phyloP scores from a whole-genome alignment of 2,113 vertebrate species.

The Acanthisitta chloris region DNA sequence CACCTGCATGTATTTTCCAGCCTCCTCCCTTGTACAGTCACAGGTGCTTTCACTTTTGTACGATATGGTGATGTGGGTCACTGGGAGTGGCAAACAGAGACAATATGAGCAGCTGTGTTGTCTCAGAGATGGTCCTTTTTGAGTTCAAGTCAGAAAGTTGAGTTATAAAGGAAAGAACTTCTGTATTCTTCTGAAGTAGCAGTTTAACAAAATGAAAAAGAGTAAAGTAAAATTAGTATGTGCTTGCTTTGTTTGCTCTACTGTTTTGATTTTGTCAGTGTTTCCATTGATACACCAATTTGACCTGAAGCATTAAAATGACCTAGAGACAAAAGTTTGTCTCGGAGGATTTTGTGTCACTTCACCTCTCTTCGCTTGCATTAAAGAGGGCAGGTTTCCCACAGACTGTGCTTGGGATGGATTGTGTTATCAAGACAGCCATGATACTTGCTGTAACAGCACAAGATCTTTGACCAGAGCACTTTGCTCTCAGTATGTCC shows the following conservation, averaged over 20 bases:
- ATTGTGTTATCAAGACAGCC: not conserved
- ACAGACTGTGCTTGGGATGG: not conserved
- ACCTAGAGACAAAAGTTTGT: not conserved
- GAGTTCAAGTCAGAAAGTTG: not conserved
- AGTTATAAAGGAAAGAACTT: not conserved
- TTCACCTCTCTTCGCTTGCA: not conserved
- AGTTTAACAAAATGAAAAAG: not conserved
- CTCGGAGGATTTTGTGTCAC: not conserved
- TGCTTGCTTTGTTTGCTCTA: not conserved
- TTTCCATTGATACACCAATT: not conserved
- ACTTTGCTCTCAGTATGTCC: not conserved
- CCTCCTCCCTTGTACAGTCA: not conserved
- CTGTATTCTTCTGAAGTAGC: not conserved
- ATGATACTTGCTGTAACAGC: not conserved
- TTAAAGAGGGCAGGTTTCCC: not conserved
- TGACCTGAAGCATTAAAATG: not conserved
- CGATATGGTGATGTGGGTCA: accelerated
- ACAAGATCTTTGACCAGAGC: not conserved
- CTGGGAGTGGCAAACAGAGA: not conserved
- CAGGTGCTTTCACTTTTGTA: not conserved
- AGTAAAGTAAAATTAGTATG: not conserved
- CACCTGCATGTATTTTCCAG: not conserved
- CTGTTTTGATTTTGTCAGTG: not conserved
- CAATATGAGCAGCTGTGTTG: not conserved
- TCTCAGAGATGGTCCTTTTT: not conserved